Evolutionary conservation across 35 echinoderm and acorn worm species (phyloP), one percentile per base, ranked within the genome.

Genomic region (Anneissia japonica): DNA sequence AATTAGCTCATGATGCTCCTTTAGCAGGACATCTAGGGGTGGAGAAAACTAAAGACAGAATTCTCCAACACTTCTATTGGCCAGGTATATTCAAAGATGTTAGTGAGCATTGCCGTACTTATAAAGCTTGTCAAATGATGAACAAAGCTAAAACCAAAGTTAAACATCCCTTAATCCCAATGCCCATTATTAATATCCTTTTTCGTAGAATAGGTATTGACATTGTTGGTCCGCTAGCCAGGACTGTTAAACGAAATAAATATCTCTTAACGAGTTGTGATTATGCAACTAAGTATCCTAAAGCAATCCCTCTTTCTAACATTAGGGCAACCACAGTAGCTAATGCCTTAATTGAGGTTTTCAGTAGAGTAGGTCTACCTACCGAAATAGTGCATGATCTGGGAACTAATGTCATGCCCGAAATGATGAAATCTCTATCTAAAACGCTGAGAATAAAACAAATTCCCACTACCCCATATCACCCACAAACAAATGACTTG

Each of bases 81-180:
- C 86, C 86, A 19, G 55, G 87, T 1, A 75, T 88, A 37, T 88
- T 88, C 38, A 75, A 82, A 41, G 87, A 88, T 81, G 55, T 82
- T 74, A 36, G 46, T 35, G 5, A 37, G 7, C 43, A 88, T 30
- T 88, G 87, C 37, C 72, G 39, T 28, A 30, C 74, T 16, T 88
- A 79, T 88, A 34, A 72, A 14, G 28, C 36, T 21, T 88, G 87
- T 75, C 79, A 88, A 88, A 36, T 21, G 13, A 19, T 82, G 31
- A 26, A 81, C 31, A 81, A 82, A n/a, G 78, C 79, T 9, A n/a
- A 31, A 0, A 39, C 0, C 0, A 39, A 81, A 41, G 14, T 36
- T 0, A 88, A 82, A 34, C 78, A 81, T 29, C 38, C 78, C 4
- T 78, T 82, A 0, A n/a, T 82, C 0, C 79, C 87, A 10, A 5